These are phyloP conservation scores for Chloebia gouldiae DNA, from an alignment of 2,113 vertebrate species.

Conservation along the genomic window DNA sequence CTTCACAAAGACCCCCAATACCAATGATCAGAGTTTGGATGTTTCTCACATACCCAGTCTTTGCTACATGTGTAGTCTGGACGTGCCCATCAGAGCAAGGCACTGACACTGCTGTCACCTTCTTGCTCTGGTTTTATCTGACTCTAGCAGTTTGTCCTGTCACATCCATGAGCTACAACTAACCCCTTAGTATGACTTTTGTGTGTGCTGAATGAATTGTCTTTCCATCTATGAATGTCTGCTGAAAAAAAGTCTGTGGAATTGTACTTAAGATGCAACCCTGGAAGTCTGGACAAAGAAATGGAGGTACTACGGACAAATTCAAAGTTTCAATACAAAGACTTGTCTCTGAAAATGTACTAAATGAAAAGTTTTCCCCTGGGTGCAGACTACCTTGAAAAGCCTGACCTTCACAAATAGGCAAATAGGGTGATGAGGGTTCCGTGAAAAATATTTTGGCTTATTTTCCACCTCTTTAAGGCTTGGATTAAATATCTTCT, in stretches of 20 bases:
- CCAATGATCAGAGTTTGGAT: neutral
- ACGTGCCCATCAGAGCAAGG: no score
- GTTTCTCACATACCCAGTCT: neutral
- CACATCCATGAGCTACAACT: neutral
- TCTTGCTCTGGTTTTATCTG: neutral
- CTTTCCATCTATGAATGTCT: neutral
- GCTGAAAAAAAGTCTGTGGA: neutral
- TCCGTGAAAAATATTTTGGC: neutral
- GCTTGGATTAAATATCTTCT: neutral
- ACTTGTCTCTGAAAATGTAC: neutral
- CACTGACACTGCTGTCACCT: neutral
- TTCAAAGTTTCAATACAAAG: neutral
- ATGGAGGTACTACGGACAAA: neutral
- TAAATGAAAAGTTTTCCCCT: neutral
- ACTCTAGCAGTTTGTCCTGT: neutral
- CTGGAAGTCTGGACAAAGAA: neutral
- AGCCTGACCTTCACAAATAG: neutral
- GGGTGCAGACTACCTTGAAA: neutral
- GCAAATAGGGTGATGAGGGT: neutral
- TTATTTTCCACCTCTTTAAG: neutral
- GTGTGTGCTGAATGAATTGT: neutral
- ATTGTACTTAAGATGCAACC: neutral
- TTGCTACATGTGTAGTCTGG: neutral
- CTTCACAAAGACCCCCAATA: neutral
- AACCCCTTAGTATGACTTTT: neutral